A percentile compares a stretch with the other conserved stretches of the same genome.
Evolutionary conservation across 2,888 invertebrate species (phyloP).

Genomic region (Drosophila dives): DNA sequence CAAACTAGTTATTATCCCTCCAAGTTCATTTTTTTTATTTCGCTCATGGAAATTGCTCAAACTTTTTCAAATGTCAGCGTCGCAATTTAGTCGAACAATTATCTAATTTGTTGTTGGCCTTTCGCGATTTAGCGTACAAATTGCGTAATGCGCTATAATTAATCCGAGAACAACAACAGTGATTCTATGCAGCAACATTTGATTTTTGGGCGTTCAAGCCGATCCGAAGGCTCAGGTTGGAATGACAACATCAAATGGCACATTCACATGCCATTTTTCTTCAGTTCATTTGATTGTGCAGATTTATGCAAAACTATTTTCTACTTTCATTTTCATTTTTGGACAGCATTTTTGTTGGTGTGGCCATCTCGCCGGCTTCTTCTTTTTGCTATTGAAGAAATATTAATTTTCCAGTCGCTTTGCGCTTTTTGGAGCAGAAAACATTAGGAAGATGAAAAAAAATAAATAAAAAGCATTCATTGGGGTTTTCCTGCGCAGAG

Average conservation of each 20-base stretch:
- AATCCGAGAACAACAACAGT: conserved; percentile 38
- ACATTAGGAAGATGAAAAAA: conserved; percentile 40
- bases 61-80: conserved; percentile 69
- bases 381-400: conserved; percentile 40
- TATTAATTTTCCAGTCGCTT: conserved; percentile 69
- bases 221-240: conserved; percentile 80
- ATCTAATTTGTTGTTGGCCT: conserved; percentile 52
- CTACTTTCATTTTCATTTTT: conserved; percentile 73
- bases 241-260: conserved; percentile 62
- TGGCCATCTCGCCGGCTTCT: conserved; percentile 18
- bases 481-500: conserved; percentile 47
- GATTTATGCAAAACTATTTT: conserved; percentile 28
- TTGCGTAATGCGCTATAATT: conserved; percentile 72
- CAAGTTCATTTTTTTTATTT: conserved; percentile 17
- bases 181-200: conserved; percentile 19
- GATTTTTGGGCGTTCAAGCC: conserved; percentile 23
- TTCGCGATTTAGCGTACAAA: conserved; percentile 35
- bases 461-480: conserved; percentile 30
- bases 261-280: conserved; percentile 77
- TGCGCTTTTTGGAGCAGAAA: conserved; percentile 82
- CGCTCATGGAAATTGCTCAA: conserved; percentile 38
- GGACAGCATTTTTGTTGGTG: conserved; percentile 5
- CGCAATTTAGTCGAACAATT: conserved; percentile 64
- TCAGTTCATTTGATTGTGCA: conserved; percentile 18
- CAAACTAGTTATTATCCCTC: conserved; percentile 30